phyloP scores from a whole-genome alignment of 2,888 invertebrate species.

The Sarcophaga subvicina region DNA sequence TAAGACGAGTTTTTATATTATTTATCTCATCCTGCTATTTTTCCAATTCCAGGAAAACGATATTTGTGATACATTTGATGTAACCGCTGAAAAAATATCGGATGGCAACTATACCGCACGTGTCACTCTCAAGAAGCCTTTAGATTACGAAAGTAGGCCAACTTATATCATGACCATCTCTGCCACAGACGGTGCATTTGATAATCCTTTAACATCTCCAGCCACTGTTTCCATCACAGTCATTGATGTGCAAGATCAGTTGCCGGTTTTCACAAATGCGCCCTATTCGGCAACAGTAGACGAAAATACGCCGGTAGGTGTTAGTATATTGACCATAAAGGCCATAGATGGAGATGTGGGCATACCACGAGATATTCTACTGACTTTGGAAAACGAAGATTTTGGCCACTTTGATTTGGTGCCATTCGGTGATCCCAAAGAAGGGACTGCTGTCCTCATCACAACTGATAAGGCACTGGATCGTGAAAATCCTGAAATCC shows the following conservation, averaged over 20 bases:
- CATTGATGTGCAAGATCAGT: constrained; percentile 91
- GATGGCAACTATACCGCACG: constrained; percentile 88
- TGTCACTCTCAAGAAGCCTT: constrained; percentile 85
- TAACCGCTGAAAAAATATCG: constrained; percentile 85
- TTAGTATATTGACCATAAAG: constrained; percentile 87
- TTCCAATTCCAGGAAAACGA: constrained; percentile 83
- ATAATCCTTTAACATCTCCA: constrained; percentile 85
- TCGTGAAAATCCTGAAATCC: constrained; percentile 88
- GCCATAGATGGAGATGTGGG: constrained; percentile 93
- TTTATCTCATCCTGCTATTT: too few species aligned
- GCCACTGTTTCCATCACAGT: constrained; percentile 90
- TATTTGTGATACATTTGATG: constrained; percentile 87
- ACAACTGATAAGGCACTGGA: constrained; percentile 87
- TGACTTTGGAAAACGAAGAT: constrained; percentile 87
- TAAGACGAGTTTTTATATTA: too few species aligned
- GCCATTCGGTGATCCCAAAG: constrained; percentile 82
- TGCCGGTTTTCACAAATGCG: constrained; percentile 90
- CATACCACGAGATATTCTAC: constrained; percentile 85
- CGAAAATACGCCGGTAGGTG: constrained; percentile 88
- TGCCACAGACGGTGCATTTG: constrained; percentile 86
- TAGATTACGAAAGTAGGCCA: constrained; percentile 90
- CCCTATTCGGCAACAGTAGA: constrained; percentile 90
- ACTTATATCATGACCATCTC: constrained; percentile 87
- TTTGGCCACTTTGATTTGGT: constrained; percentile 87
- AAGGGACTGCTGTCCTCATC: constrained; percentile 84